These are phyloP conservation scores for Netelia virgata DNA, from an alignment of 2,888 invertebrate genomes.

Conservation along the genomic window DNA sequence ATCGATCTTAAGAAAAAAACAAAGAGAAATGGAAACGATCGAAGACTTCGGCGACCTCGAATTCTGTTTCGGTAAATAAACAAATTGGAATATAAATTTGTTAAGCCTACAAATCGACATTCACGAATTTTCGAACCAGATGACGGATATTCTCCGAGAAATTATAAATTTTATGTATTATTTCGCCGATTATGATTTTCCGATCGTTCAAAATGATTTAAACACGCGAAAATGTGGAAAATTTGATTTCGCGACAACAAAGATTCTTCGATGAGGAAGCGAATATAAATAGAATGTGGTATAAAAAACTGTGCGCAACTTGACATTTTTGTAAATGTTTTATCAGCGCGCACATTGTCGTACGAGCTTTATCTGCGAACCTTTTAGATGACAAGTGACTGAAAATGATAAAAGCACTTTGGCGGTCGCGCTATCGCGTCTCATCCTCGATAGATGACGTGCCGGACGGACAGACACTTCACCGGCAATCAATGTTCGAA, in stretches of 20 bases:
- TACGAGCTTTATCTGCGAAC: conserved; percentile 48
- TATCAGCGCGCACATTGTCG: conserved; percentile 39
- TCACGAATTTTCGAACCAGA: no score
- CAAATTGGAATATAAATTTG: conserved; percentile 1
- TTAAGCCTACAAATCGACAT: not conserved
- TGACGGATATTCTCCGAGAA: no score
- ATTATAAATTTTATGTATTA: no score
- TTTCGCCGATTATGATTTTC: no score
- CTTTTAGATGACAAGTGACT: conserved; percentile 34
- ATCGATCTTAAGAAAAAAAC: not conserved
- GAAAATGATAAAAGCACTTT: conserved; percentile 47
- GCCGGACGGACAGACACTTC: conserved; percentile 39
- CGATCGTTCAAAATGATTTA: no score
- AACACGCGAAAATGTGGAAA: no score
- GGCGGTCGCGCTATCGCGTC: conserved; percentile 39
- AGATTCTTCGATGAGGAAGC: no score
- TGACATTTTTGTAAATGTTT: not conserved
- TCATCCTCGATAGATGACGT: conserved; percentile 24
- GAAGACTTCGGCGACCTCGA: conserved; percentile 58
- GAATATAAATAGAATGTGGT: no score
- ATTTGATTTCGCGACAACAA: no score
- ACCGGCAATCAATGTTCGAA: conserved; percentile 58
- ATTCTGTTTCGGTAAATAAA: conserved; percentile 58
- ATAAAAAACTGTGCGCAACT: no score
- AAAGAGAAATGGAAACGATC: conserved; percentile 42